A percentile compares a stretch with the other conserved stretches of the same genome.
These are phyloP conservation scores for Nymphicus hollandicus DNA, from an alignment of 2,113 vertebrate genomes.

Conservation along the genomic window DNA sequence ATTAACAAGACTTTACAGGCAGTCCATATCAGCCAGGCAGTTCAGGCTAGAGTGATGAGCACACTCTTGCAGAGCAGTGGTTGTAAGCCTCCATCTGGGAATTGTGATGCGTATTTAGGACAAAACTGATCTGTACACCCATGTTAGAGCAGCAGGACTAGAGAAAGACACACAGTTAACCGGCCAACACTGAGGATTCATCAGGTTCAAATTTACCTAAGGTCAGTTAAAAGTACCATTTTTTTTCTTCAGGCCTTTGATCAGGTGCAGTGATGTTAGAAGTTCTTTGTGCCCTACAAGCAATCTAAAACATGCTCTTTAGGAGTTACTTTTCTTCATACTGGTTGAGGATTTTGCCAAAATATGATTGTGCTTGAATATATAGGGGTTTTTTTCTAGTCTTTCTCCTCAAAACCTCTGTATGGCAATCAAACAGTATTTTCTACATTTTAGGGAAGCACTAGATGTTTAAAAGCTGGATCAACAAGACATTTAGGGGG, in stretches of 20 bases:
- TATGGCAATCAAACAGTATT: neutral
- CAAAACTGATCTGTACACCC: neutral
- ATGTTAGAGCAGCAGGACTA: neutral
- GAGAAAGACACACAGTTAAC: rapidly evolving
- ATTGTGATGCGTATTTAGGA: neutral
- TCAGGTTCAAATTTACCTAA: neutral
- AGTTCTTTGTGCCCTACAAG: neutral
- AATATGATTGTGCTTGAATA: neutral
- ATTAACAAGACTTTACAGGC: neutral
- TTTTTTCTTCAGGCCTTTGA: neutral
- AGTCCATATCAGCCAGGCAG: neutral
- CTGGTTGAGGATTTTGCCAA: neutral
- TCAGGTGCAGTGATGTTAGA: neutral
- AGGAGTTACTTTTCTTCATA: neutral
- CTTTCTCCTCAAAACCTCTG: neutral
- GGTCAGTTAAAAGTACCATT: neutral
- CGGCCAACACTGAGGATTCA: rapidly evolving
- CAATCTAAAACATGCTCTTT: neutral
- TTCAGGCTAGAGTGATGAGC: neutral
- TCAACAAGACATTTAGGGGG: neutral
- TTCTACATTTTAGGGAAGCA: neutral
- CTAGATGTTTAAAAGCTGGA: neutral
- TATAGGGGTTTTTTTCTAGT: neutral
- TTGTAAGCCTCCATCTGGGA: neutral
- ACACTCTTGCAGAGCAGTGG: neutral